phyloP scores from a whole-genome alignment of 1,140 invertebrate species.

The Globodera rostochiensis region DNA sequence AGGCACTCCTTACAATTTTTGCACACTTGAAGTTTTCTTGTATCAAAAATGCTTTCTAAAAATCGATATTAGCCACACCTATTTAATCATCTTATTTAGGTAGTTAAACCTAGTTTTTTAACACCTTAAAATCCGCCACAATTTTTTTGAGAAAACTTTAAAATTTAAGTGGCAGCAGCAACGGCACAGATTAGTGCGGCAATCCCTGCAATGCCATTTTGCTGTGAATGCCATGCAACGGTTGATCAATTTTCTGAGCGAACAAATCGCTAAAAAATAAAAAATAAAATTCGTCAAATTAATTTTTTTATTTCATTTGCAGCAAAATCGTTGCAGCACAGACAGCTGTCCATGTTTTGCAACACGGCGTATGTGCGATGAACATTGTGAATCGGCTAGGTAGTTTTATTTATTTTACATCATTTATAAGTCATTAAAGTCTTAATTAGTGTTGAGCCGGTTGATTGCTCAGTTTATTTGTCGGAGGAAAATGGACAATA shows the following conservation, averaged over 20 bases:
- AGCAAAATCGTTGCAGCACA: slow-evolving; percentile 57
- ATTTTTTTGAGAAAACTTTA: slow-evolving; percentile 2
- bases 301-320: slow-evolving; percentile 1
- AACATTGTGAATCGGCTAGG: slow-evolving; percentile 64
- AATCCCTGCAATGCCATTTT: slow-evolving; percentile 40
- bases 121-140: too few species aligned
- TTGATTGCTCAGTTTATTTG: too few species aligned
- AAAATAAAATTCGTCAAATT: slow-evolving; percentile 1
- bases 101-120: too few species aligned
- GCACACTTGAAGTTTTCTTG: too few species aligned
- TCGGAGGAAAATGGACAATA: too few species aligned
- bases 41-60: too few species aligned
- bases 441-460: too few species aligned
- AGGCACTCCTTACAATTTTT: too few species aligned
- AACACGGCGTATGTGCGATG: slow-evolving; percentile 63
- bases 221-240: slow-evolving; percentile 55
- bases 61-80: too few species aligned
- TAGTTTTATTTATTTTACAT: slow-evolving; percentile 22
- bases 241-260: background rate
- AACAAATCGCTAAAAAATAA: background rate
- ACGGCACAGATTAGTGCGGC: slow-evolving; percentile 22
- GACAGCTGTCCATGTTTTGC: slow-evolving; percentile 64
- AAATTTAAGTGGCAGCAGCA: background rate
- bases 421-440: too few species aligned
- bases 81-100: too few species aligned